A percentile compares a stretch with the other conserved stretches of the same genome.
Conservation (phyloP, 2,797 vertebrate species). For the Anguilla obscura region DNA sequence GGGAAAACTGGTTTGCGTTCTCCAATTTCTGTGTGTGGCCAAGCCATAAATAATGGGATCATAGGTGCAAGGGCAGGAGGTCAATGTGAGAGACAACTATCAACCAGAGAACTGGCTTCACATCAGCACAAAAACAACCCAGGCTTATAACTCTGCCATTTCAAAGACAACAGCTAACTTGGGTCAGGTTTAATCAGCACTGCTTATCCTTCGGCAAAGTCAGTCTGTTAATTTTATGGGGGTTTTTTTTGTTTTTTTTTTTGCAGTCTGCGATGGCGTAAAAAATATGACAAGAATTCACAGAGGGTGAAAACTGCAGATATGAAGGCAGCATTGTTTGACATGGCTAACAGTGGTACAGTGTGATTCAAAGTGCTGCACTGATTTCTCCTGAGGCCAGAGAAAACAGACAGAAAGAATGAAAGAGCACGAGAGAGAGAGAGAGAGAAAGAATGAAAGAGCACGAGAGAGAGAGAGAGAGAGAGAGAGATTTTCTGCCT, state of each 20-base stretch:
- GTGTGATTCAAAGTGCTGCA: not conserved
- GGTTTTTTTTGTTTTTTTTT: not conserved
- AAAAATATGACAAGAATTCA: not conserved
- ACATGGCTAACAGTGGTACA: not conserved
- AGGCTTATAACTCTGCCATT: not conserved
- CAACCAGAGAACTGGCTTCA: not conserved
- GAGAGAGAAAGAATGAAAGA: not conserved
- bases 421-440: not conserved
- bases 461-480: not conserved
- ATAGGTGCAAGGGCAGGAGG: not conserved
- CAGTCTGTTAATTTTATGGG: not conserved
- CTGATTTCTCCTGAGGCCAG: not conserved
- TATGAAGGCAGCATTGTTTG: not conserved
- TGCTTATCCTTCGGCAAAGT: conserved; percentile 8
- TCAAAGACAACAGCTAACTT: not conserved
- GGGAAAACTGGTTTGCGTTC: not conserved
- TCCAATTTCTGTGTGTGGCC: not conserved
- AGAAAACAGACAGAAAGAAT: not conserved
- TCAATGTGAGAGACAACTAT: not conserved
- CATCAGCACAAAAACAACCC: not conserved
- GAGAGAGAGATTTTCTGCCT: too few relatives aligned
- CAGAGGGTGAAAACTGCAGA: not conserved
- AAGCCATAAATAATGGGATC: not conserved
- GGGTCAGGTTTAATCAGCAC: not conserved
- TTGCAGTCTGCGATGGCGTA: not conserved